Evolutionary conservation across 2,888 invertebrate species (phyloP), one percentile per base, ranked within the genome.

Genomic region (Eristalis intricaria): DNA sequence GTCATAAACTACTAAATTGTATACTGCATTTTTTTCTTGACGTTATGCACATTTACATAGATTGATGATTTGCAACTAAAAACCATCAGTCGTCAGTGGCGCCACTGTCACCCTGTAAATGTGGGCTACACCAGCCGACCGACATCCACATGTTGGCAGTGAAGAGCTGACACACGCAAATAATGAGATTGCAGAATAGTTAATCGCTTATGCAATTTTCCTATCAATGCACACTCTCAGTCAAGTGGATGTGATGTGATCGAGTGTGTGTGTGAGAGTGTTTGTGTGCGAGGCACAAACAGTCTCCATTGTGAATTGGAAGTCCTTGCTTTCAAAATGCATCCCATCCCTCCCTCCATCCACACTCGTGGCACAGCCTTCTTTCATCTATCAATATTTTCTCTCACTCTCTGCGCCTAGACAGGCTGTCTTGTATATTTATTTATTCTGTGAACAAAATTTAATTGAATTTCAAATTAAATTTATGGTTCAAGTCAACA

Each of bases 381-480:
- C 50, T 19, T n/a, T 19, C 50, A 19, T 50, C 50, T n/a, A 50
- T 50, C 50, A 19, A 19, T 79, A 19, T 68, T 32, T 64, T 84
- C 73, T 68, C 76, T 35, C 63, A 26, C 26, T 26, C 26, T 26
- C 26, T 26, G 26, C 3, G 26, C 63, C 58, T 35, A 40, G 40
- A 22, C 56, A 58, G 77, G 23, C 35, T 65, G 66, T 38, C 35
- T 60, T 60, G 19, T 32, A 65, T 65, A 65, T 66, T 66, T 80
- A 43, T 79, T 79, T 78, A 69, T 64, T 63, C 71, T 50, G 50
- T 50, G 50, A 50, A 50, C 50, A 50, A 23, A 77, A 77, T 87
- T 79, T 87, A 87, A 87, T 87, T 87, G 87, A 87, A 87, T 87
- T 87, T 87, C 76, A 87, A 87, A 87, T 84, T 87, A 73, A 79